A percentile compares a stretch with the other conserved stretches of the same genome.
These are phyloP conservation scores for Drosophila persimilis DNA, from an alignment of 1,140 invertebrate genomes.

Conservation along the genomic window DNA sequence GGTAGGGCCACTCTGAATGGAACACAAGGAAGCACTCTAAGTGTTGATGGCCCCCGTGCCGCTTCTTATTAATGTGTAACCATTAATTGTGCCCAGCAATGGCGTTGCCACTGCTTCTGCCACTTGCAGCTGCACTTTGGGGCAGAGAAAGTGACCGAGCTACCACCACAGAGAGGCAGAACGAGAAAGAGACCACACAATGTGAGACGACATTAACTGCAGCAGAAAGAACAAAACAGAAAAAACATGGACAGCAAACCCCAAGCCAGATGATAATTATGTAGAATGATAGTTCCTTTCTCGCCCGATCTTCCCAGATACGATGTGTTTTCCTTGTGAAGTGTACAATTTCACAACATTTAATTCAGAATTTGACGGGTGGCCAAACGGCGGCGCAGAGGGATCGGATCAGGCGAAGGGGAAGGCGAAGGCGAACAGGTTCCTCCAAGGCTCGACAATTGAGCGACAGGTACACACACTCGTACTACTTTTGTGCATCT, in stretches of 20 bases:
- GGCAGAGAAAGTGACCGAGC: too few relatives aligned
- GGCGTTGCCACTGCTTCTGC: slow-evolving; percentile 11
- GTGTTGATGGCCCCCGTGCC: slow-evolving; percentile 65
- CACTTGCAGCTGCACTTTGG: not conserved
- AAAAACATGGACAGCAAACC: slow-evolving; percentile 23
- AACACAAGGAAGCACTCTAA: slow-evolving; percentile 51
- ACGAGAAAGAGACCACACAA: slow-evolving; percentile 24
- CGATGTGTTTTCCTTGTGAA: slow-evolving; percentile 59
- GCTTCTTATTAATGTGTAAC: slow-evolving; percentile 66
- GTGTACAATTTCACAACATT: slow-evolving; percentile 82
- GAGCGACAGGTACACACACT: slow-evolving; percentile 71
- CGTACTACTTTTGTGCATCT: not conserved
- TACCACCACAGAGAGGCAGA: not conserved
- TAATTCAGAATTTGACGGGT: slow-evolving; percentile 74
- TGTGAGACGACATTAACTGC: slow-evolving; percentile 24
- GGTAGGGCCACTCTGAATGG: not conserved
- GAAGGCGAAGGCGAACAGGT: slow-evolving; percentile 47
- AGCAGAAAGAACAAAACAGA: slow-evolving; percentile 7
- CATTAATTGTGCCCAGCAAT: slow-evolving; percentile 65
- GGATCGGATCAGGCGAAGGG: not conserved
- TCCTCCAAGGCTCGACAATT: slow-evolving; percentile 51
- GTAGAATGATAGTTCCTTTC: slow-evolving; percentile 80
- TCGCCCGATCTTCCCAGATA: slow-evolving; percentile 4
- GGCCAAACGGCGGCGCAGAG: slow-evolving; percentile 3
- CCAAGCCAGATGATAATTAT: slow-evolving; percentile 68